Evolutionary conservation across 1,140 invertebrate genomes (phyloP), one percentile per base, ranked within the genome.

Genomic region (Chrysoperla carnea): DNA sequence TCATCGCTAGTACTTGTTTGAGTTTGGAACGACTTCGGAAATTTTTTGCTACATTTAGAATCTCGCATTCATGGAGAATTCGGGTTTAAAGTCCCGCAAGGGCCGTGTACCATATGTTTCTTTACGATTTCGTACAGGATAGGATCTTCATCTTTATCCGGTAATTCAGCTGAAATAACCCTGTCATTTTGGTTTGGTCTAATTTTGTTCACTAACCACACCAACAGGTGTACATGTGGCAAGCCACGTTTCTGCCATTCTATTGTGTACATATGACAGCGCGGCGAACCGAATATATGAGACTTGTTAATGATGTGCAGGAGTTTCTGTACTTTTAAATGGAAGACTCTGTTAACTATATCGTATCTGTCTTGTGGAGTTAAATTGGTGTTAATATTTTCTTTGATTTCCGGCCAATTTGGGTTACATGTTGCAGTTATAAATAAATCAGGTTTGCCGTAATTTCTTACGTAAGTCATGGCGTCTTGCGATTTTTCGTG

Each of bases 111-210:
- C 60, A 61, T 42, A 9, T 61, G 40, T 23, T 51, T 8, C 17
- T 23, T 51, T 7, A 52, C 39, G 31, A 53, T 48, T 7, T 53
- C 47, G 46, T 46, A 53, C 7, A 62, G 37, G 27, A 27, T 11
- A 35, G 50, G 49, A 46, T 61, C 51, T 29, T 33, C 50, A 40
- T 44, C 33, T 13, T 31, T 39, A 50, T 65, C 51, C 7, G 64
- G 60, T 17, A 68, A 52, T 50, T 67, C 59, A 11, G 58, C 64
- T 35, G 36, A 57, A 42, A 63, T 55, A 17, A 57, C 35, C 17
- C 51, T 37, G 45, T 66, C 57, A 41, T 61, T 57, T 4, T 54
- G 52, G 47, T 23, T 23, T 23, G 17, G 17, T 23, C 17, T 23
- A 23, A 3, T 23, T 23, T 23, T 23, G 17, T 23, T 23, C 17